Percentiles rank a stretch among this genome's conserved stretches.
These are phyloP conservation scores for Ophion obscuratus DNA, from an alignment of 2,888 invertebrate genomes.

Conservation along the genomic window DNA sequence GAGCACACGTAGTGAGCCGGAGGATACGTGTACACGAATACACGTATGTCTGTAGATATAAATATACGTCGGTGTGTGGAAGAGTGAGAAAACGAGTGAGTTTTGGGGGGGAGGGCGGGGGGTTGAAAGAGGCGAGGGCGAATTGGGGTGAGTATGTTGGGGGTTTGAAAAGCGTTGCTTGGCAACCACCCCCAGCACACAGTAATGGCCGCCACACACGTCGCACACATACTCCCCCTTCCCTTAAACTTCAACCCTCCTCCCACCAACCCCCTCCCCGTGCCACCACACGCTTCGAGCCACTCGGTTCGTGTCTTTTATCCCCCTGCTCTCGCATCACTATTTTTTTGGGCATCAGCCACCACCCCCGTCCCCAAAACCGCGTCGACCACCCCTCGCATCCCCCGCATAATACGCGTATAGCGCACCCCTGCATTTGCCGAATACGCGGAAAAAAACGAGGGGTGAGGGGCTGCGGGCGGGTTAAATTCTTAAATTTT, in stretches of 20 bases:
- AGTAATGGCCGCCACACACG: conserved; percentile 74
- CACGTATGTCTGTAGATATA: conserved; percentile 5
- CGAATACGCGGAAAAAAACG: conserved; percentile 34
- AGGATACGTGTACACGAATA: conserved; percentile 25
- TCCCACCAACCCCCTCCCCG: conserved; percentile 3
- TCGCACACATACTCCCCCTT: conserved; percentile 79
- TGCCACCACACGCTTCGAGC: neutral
- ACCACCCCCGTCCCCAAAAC: conserved; percentile 35
- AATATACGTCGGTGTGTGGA: neutral
- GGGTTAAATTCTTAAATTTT: conserved; percentile 75
- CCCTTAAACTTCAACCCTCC: conserved; percentile 69
- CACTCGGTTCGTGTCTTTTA: conserved; percentile 62
- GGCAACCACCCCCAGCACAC: conserved; percentile 81
- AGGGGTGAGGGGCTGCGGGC: conserved; percentile 21
- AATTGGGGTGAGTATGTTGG: conserved; percentile 80
- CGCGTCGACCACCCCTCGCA: conserved; percentile 59
- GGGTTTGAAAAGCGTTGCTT: conserved; percentile 80
- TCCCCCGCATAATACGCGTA: conserved; percentile 58
- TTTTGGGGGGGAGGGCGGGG: conserved; percentile 74
- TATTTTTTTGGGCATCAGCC: conserved; percentile 58
- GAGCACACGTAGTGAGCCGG: conserved; percentile 32
- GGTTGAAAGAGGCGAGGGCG: conserved; percentile 74
- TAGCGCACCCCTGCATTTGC: conserved; percentile 49
- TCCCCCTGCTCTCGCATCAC: conserved; percentile 51
- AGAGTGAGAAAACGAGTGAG: conserved; percentile 56